These are phyloP conservation scores for Dicranocentrus wangi DNA, from an alignment of 2,888 invertebrate genomes.

Conservation along the genomic window DNA sequence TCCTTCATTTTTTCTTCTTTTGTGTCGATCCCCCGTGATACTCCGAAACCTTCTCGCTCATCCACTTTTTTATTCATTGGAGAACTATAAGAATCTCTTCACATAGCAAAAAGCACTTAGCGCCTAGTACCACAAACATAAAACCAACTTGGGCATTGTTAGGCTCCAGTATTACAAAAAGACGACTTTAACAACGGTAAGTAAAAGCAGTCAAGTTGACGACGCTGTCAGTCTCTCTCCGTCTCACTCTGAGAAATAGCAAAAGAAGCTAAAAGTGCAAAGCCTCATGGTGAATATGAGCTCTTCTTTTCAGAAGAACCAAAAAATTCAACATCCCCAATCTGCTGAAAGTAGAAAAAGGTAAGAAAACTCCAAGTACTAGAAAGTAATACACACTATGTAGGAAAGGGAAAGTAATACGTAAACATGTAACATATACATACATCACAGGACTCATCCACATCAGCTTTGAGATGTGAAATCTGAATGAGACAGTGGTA, in stretches of 20 bases:
- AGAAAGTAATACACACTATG: conserved; percentile 24
- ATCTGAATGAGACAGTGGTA: background rate
- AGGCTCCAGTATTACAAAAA: conserved; percentile 1
- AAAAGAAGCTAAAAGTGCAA: background rate
- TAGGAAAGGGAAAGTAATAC: conserved; percentile 17
- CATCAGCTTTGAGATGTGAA: background rate
- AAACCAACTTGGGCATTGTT: background rate
- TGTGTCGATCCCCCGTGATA: background rate
- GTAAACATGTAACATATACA: background rate
- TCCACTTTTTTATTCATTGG: background rate
- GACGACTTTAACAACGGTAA: conserved; percentile 35
- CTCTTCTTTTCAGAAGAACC: background rate
- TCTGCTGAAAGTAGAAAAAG: conserved; percentile 12
- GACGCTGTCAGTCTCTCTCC: conserved; percentile 48
- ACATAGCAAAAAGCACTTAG: conserved; percentile 35
- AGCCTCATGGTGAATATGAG: background rate
- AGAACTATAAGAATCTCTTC: conserved; percentile 3
- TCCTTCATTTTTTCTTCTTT: conserved; percentile 15
- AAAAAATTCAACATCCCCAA: too few species aligned
- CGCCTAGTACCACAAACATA: conserved; percentile 12
- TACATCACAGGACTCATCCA: background rate
- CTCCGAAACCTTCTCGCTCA: background rate
- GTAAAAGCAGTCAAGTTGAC: conserved; percentile 47
- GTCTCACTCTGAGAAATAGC: conserved; percentile 12
- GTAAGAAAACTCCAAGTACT: conserved; percentile 7